Evolutionary conservation across 2,888 invertebrate species (phyloP).

Genomic region (Furcula furcula): DNA sequence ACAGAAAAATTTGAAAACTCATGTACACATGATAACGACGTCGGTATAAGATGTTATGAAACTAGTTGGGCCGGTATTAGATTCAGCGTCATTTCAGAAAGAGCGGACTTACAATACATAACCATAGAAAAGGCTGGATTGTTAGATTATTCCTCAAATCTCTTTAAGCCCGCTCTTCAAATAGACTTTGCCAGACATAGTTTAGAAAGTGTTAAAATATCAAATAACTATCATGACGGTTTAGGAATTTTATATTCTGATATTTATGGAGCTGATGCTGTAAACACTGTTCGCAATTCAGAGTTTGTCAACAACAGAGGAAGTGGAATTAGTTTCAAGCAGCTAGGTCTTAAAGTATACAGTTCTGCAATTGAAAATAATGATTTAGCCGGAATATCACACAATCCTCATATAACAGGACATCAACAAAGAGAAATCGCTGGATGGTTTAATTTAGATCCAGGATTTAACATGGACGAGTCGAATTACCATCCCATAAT

Average conservation of each 20-base stretch:
- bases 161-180: slow-evolving; percentile 94
- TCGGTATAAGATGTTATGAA: slow-evolving; percentile 93
- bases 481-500: slow-evolving; percentile 87
- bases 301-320: slow-evolving; percentile 92
- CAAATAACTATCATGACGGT: slow-evolving; percentile 95
- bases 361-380: slow-evolving; percentile 92
- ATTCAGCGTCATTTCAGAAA: slow-evolving; percentile 93
- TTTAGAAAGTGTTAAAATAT: slow-evolving; percentile 89
- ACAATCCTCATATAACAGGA: slow-evolving; percentile 93
- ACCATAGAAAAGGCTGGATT: slow-evolving; percentile 96
- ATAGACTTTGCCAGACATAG: slow-evolving; percentile 93
- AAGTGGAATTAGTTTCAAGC: slow-evolving; percentile 94
- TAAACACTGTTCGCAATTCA: slow-evolving; percentile 91
- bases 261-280: slow-evolving; percentile 91
- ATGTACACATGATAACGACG: slow-evolving; percentile 93
- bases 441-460: slow-evolving; percentile 92
- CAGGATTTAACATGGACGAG: slow-evolving; percentile 84
- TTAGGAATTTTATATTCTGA: slow-evolving; percentile 97
- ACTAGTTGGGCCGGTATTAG: slow-evolving; percentile 97
- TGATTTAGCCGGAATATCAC: slow-evolving; percentile 92
- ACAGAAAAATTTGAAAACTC: slow-evolving; percentile 92
- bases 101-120: slow-evolving; percentile 92
- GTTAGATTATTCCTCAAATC: slow-evolving; percentile 94
- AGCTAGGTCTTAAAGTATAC: slow-evolving; percentile 90
- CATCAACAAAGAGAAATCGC: slow-evolving; percentile 94